These are phyloP conservation scores for Drosophila sordidapex DNA, from an alignment of 2,888 invertebrate species.

Conservation along the genomic window DNA sequence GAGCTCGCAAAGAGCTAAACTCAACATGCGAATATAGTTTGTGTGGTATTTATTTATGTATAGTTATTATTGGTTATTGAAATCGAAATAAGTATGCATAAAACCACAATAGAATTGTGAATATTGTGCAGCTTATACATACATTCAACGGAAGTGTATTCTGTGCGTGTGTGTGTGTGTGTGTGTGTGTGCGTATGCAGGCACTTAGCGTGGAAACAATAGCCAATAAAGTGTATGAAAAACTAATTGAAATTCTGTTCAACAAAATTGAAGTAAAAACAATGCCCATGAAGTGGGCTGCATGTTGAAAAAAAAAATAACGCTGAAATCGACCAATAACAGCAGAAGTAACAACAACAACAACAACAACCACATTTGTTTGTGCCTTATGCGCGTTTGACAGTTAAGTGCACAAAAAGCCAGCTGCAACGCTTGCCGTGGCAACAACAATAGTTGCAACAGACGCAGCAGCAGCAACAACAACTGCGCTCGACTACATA, in stretches of 20 bases:
- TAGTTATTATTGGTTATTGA: slow-evolving; percentile 52
- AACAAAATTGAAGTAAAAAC: slow-evolving; percentile 70
- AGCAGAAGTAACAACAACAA: slow-evolving; percentile 19
- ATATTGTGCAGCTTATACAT: slow-evolving; percentile 41
- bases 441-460: slow-evolving; percentile 9
- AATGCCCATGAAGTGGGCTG: slow-evolving; percentile 57
- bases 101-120: slow-evolving; percentile 50
- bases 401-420: slow-evolving; percentile 49
- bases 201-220: slow-evolving; percentile 77
- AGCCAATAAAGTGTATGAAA: slow-evolving; percentile 75
- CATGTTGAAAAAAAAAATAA: slow-evolving; percentile 59
- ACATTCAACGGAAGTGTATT: slow-evolving; percentile 38
- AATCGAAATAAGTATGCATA: slow-evolving; percentile 43
- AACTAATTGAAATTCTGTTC: slow-evolving; percentile 78
- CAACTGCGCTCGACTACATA: slow-evolving; percentile 19
- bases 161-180: slow-evolving; percentile 15
- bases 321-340: slow-evolving; percentile 40
- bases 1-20: slow-evolving; percentile 27
- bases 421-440: slow-evolving; percentile 22
- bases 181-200: slow-evolving; percentile 23
- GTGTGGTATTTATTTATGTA: slow-evolving; percentile 24
- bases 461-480: slow-evolving; percentile 11
- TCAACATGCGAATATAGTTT: slow-evolving; percentile 14
- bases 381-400: slow-evolving; percentile 11
- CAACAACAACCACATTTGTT: slow-evolving; percentile 13